Conservation (phyloP, 2,888 invertebrate genomes). For the Diarsia mendica region DNA sequence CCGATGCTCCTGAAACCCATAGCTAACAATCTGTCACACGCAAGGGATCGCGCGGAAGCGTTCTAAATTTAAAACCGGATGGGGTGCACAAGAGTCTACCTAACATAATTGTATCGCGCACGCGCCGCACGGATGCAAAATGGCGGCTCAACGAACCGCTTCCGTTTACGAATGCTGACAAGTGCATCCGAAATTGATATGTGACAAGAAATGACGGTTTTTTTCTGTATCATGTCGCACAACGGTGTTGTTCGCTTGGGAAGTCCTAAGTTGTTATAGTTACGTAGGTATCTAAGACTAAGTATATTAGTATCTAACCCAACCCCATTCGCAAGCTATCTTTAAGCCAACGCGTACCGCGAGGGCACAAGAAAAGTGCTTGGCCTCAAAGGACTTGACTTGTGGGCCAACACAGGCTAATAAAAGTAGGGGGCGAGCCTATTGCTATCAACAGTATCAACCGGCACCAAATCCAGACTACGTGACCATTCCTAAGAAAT, state of each 20-base stretch:
- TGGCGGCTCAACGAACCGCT: constrained; percentile 80
- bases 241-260: background rate
- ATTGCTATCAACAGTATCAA: too few species aligned
- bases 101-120: constrained; percentile 73
- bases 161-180: constrained; percentile 79
- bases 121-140: constrained; percentile 79
- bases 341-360: background rate
- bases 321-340: background rate
- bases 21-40: constrained; percentile 66
- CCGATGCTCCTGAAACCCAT: constrained; percentile 65
- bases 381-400: too few species aligned
- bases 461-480: background rate
- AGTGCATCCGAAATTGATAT: constrained; percentile 80
- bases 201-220: constrained; percentile 42
- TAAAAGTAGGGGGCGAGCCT: too few species aligned
- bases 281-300: background rate
- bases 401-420: too few species aligned
- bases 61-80: constrained; percentile 75
- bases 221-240: constrained; percentile 31
- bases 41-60: constrained; percentile 73
- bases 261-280: background rate
- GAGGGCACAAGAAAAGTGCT: too few species aligned
- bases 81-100: constrained; percentile 65
- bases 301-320: background rate
- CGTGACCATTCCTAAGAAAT: too few species aligned